Conservation (phyloP, 2,113 vertebrate species). For the Nasalis larvatus region DNA sequence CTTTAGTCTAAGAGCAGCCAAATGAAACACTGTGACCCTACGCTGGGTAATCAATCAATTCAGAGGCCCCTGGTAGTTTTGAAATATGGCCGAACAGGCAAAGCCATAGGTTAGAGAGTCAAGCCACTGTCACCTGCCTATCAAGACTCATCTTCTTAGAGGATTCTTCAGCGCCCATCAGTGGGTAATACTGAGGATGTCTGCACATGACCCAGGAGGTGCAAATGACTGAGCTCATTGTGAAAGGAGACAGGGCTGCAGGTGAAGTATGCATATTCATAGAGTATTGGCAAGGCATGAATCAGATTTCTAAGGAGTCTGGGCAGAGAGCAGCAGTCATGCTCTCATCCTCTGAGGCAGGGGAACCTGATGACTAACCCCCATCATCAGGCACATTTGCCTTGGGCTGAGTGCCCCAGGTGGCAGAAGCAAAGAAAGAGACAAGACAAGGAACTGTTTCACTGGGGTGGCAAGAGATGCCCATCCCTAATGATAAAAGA, state of each 20-base stretch:
- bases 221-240: neutral
- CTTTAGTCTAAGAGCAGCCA: neutral
- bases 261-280: neutral
- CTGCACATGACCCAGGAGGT: neutral
- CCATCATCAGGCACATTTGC: neutral
- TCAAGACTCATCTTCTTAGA: neutral
- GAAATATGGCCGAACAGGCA: neutral
- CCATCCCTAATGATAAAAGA: neutral
- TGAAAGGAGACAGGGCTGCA: neutral
- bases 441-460: constrained; percentile 12
- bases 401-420: neutral
- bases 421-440: neutral
- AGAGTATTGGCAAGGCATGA: neutral
- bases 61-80: neutral
- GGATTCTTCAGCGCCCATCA: neutral
- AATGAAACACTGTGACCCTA: neutral
- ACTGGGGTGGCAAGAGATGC: neutral
- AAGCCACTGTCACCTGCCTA: neutral
- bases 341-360: neutral
- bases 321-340: neutral
- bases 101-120: neutral
- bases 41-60: neutral
- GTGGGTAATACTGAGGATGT: neutral
- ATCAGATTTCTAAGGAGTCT: constrained; percentile 25
- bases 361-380: constrained; percentile 55